These are phyloP conservation scores for Vulpes ferrilata DNA, from an alignment of 2,113 vertebrate genomes.

Conservation along the genomic window DNA sequence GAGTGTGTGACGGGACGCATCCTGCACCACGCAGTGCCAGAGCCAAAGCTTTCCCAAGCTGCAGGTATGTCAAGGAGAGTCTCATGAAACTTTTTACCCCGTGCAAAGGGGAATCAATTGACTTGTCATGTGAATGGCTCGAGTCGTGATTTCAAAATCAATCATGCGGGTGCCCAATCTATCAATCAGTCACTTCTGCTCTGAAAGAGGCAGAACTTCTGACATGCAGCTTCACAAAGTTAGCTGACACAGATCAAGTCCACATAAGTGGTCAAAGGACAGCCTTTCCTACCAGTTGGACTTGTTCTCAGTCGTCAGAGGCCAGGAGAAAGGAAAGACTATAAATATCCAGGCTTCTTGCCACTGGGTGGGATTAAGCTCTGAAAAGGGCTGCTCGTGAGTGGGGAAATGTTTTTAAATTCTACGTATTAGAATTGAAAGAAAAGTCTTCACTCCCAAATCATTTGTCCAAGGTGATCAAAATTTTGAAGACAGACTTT, in stretches of 20 bases:
- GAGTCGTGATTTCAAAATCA: neutral
- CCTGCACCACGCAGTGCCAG: fast-evolving
- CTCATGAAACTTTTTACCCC: fast-evolving
- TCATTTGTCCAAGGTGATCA: neutral
- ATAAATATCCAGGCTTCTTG: neutral
- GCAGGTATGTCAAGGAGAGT: too few relatives aligned
- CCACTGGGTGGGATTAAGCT: neutral
- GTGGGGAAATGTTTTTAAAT: neutral
- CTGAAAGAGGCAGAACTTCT: neutral
- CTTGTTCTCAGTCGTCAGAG: fast-evolving
- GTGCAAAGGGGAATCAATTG: fast-evolving
- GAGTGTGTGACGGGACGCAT: fast-evolving
- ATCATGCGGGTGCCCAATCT: fast-evolving
- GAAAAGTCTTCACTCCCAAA: neutral
- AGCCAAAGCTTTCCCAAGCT: neutral
- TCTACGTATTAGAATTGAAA: neutral
- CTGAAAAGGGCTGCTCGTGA: neutral
- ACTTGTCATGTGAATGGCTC: too few relatives aligned
- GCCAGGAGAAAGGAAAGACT: too few relatives aligned
- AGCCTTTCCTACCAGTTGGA: too few relatives aligned
- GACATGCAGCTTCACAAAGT: neutral
- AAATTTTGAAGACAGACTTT: neutral
- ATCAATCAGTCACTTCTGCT: neutral
- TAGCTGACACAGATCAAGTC: neutral
- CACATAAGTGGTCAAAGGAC: fast-evolving